A percentile compares a stretch with the other conserved stretches of the same genome.
Conservation (phyloP, 2,113 vertebrate genomes). For the Nesogale talazaci region DNA sequence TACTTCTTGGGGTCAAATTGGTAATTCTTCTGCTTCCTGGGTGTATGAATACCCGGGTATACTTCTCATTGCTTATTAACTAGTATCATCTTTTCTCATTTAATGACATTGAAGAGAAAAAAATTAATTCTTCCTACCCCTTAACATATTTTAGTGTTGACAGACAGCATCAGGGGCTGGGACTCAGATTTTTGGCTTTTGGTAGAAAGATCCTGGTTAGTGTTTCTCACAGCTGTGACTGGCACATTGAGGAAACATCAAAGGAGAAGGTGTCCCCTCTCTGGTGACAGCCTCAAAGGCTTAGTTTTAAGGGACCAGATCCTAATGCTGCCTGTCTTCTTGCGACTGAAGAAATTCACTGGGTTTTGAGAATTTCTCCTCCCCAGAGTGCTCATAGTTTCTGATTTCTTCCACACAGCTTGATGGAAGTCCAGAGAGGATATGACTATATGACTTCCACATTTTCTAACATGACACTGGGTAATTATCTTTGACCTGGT, state of each 20-base stretch:
- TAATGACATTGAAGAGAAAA: slow-evolving; percentile 28
- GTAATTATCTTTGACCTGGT: slow-evolving; percentile 18
- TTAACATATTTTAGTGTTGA: background rate
- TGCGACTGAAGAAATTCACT: slow-evolving; percentile 46
- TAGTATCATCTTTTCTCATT: slow-evolving; percentile 33
- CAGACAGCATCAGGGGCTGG: background rate
- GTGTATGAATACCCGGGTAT: background rate
- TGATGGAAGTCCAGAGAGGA: slow-evolving; percentile 13
- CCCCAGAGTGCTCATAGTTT: background rate
- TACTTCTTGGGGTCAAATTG: background rate
- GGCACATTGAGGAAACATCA: background rate
- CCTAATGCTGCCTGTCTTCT: slow-evolving; percentile 16
- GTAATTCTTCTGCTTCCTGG: background rate
- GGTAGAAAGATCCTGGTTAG: background rate
- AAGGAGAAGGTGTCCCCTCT: background rate
- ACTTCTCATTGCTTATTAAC: slow-evolving; percentile 46
- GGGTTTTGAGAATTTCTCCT: slow-evolving; percentile 15
- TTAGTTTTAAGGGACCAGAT: slow-evolving; percentile 36
- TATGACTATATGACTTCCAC: background rate
- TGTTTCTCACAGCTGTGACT: background rate
- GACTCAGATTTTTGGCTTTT: slow-evolving; percentile 1
- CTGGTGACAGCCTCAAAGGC: background rate
- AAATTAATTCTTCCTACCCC: slow-evolving; percentile 1
- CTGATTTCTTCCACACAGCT: background rate
- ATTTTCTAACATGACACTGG: background rate